These are phyloP conservation scores for Trileptium ribeirensis DNA, from an alignment of 2,888 invertebrate genomes.

Conservation along the genomic window DNA sequence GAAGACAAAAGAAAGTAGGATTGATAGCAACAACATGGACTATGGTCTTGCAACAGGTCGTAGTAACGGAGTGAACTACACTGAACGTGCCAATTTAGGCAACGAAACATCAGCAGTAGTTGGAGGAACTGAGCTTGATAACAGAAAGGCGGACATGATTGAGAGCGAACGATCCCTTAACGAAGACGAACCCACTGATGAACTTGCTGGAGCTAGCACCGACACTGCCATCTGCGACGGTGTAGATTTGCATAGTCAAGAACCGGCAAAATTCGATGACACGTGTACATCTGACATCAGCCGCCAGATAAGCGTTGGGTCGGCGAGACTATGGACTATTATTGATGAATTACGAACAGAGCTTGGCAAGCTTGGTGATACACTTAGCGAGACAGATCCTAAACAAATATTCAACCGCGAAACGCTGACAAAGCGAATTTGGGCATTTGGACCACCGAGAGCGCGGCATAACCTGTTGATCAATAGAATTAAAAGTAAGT, in stretches of 20 bases:
- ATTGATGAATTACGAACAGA: no score
- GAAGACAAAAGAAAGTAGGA: neutral
- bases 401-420: no score
- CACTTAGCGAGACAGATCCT: neutral
- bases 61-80: neutral
- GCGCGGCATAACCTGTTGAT: slow-evolving; percentile 82
- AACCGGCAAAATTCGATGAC: neutral
- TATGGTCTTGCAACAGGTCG: slow-evolving; percentile 12
- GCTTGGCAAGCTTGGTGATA: no score
- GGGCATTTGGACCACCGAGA: slow-evolving; percentile 83
- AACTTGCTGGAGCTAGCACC: neutral
- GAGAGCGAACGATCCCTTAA: slow-evolving; percentile 13
- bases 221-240: neutral
- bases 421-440: slow-evolving; percentile 58
- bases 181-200: neutral
- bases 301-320: neutral
- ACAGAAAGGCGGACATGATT: slow-evolving; percentile 6
- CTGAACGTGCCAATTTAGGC: neutral
- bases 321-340: neutral
- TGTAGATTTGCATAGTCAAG: neutral
- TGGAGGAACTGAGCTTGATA: neutral
- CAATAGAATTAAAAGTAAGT: slow-evolving; percentile 64
- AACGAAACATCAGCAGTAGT: neutral
- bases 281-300: neutral
- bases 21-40: no score